A percentile compares a stretch with the other conserved stretches of the same genome.
These are phyloP conservation scores for Onychomys torridus DNA, from an alignment of 2,797 vertebrate genomes.

Conservation along the genomic window DNA sequence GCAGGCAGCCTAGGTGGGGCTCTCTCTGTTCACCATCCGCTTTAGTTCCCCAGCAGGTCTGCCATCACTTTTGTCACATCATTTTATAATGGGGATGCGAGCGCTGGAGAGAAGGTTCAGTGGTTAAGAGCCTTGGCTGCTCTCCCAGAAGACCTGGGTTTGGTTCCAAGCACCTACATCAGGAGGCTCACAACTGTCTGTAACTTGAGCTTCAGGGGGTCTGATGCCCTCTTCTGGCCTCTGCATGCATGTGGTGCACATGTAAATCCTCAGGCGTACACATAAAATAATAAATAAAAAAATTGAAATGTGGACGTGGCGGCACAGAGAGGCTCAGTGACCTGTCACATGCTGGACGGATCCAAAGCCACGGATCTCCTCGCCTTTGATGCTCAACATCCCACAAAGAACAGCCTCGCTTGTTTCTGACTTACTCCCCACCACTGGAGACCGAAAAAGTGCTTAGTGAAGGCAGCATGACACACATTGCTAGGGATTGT, in stretches of 20 bases:
- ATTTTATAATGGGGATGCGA: not conserved
- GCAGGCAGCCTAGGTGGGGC: fast-evolving
- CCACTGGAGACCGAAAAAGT: not conserved
- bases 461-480: fast-evolving
- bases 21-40: not conserved
- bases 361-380: not conserved
- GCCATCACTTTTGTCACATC: too few species aligned
- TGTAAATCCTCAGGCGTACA: not conserved
- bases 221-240: not conserved
- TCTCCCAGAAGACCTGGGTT: not conserved
- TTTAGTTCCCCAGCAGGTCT: not conserved
- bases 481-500: not conserved
- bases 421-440: not conserved
- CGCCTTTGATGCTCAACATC: fast-evolving
- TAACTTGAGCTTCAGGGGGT: not conserved
- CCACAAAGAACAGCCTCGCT: fast-evolving
- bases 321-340: not conserved
- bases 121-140: not conserved
- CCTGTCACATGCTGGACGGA: fast-evolving
- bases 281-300: not conserved
- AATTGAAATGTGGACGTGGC: not conserved
- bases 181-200: not conserved
- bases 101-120: not conserved
- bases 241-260: not conserved
- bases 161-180: too few species aligned